These are phyloP conservation scores for Hetaerina americana DNA, from an alignment of 1,140 invertebrate genomes.

Conservation along the genomic window DNA sequence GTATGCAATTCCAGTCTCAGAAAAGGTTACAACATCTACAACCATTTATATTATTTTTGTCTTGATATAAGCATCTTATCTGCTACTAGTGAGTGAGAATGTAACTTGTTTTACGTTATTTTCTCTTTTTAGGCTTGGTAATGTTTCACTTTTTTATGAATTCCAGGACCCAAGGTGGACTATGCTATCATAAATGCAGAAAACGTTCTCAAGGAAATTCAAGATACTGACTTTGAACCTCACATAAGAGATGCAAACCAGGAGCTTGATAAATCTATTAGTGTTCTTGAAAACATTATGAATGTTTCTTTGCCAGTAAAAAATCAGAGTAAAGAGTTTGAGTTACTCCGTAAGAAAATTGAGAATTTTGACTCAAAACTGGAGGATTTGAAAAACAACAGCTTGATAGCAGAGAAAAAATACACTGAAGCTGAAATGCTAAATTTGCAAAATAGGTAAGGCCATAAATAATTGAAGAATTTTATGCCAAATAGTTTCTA, in stretches of 20 bases:
- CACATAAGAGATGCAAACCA: slow-evolving; percentile 35
- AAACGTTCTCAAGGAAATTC: slow-evolving; percentile 50
- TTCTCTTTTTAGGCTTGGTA: not conserved
- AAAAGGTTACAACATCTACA: no score
- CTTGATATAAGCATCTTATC: no score
- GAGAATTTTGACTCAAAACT: slow-evolving; percentile 48
- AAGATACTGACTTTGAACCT: slow-evolving; percentile 37
- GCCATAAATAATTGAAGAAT: not conserved
- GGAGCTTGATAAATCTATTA: slow-evolving; percentile 43
- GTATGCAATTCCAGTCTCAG: no score
- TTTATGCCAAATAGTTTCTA: not conserved
- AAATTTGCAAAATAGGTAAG: slow-evolving; percentile 35
- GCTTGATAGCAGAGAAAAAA: slow-evolving; percentile 43
- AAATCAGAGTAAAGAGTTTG: slow-evolving; percentile 38
- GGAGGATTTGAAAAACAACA: slow-evolving; percentile 56
- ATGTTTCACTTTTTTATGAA: not conserved
- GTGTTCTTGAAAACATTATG: slow-evolving; percentile 50
- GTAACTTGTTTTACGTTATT: not conserved
- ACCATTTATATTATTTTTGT: no score
- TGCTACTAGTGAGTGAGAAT: not conserved
- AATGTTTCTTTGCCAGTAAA: slow-evolving; percentile 51
- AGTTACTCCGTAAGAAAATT: slow-evolving; percentile 40
- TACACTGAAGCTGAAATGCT: slow-evolving; percentile 45
- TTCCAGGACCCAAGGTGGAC: slow-evolving; percentile 54
- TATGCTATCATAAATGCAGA: slow-evolving; percentile 59